A percentile compares a stretch with the other conserved stretches of the same genome.
These are phyloP conservation scores for Calidris pygmaea DNA, from an alignment of 2,113 vertebrate species.

Conservation along the genomic window DNA sequence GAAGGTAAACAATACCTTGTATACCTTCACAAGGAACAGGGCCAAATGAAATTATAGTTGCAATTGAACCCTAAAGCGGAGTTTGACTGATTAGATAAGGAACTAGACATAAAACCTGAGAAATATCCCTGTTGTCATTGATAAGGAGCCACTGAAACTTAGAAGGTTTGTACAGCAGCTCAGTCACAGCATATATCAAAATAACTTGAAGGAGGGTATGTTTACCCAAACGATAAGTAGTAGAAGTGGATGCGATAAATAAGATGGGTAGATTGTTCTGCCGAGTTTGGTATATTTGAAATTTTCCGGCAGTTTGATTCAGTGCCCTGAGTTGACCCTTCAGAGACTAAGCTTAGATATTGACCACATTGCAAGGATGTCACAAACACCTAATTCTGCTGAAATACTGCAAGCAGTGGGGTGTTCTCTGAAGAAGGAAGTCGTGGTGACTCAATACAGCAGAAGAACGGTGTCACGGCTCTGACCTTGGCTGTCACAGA, in stretches of 20 bases:
- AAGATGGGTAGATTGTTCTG: neutral
- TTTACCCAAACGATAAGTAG: neutral
- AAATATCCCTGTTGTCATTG: neutral
- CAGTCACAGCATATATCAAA: neutral
- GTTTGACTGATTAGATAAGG: constrained; percentile 23
- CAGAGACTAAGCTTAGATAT: neutral
- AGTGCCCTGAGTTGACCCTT: neutral
- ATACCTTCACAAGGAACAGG: neutral
- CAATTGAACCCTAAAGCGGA: neutral
- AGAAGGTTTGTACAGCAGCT: neutral
- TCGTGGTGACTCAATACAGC: rapidly evolving
- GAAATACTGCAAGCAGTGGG: neutral
- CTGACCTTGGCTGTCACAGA: neutral
- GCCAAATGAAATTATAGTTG: neutral
- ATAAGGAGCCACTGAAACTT: neutral
- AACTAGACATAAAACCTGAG: neutral
- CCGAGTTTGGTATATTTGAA: rapidly evolving
- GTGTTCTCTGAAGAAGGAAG: neutral
- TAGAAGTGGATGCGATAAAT: neutral
- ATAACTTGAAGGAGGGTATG: neutral
- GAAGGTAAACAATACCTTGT: constrained; percentile 8
- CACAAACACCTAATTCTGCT: neutral
- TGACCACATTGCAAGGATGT: neutral
- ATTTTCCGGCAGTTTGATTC: neutral
- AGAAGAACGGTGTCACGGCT: neutral